Percentiles rank a stretch among this genome's conserved stretches.
Conservation (phyloP, 2,888 invertebrate species). For the Hylaea fasciaria region DNA sequence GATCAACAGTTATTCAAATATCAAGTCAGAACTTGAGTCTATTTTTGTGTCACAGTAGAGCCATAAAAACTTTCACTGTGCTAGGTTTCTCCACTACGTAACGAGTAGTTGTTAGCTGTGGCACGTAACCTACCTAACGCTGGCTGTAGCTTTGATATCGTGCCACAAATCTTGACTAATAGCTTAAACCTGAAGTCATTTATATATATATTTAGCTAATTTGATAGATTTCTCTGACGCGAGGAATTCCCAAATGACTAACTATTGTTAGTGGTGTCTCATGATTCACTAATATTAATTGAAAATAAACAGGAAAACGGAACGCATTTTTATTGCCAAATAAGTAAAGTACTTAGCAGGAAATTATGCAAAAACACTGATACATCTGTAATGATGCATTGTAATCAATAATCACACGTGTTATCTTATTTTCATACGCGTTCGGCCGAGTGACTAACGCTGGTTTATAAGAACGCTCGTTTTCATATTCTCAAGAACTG, state of each 20-base stretch:
- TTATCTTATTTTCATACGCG: constrained; percentile 41
- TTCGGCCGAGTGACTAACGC: constrained; percentile 34
- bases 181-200: constrained; percentile 38
- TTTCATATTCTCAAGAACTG: constrained; percentile 56
- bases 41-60: constrained; percentile 59
- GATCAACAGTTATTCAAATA: constrained; percentile 40
- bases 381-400: constrained; percentile 34
- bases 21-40: constrained; percentile 46
- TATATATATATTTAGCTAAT: constrained; percentile 35
- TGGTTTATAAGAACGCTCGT: constrained; percentile 23
- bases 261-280: constrained; percentile 30
- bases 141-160: constrained; percentile 41
- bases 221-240: constrained; percentile 40
- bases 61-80: constrained; percentile 74
- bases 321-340: constrained; percentile 9
- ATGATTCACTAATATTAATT: constrained; percentile 33
- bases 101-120: constrained; percentile 61
- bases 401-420: constrained; percentile 46
- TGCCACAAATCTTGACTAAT: constrained; percentile 35
- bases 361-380: constrained; percentile 28
- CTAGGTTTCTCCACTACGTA: constrained; percentile 74
- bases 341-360: constrained; percentile 7
- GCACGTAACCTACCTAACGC: constrained; percentile 54
- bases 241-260: constrained; percentile 47
- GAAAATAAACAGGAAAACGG: constrained; percentile 42